Evolutionary conservation across 1,140 invertebrate species (phyloP), one percentile per base, ranked within the genome.

Genomic region (Oscheius sp.): DNA sequence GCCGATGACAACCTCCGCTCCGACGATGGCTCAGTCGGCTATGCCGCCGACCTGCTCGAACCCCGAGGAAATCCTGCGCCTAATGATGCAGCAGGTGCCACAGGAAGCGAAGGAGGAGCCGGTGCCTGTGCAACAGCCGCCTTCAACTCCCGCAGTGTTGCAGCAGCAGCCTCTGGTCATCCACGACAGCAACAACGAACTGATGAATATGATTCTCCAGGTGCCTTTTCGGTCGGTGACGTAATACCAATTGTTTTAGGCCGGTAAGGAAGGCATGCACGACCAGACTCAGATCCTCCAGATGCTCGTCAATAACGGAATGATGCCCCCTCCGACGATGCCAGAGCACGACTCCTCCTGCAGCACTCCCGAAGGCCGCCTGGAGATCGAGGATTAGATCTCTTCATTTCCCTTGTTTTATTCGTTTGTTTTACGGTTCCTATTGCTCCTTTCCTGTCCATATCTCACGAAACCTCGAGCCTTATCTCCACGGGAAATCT

Each of bases 401-500:
- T 42, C n/a, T 10, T 42, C 38, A n/a, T n/a, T n/a, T n/a, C n/a
- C n/a, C n/a, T n/a, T n/a, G n/a, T n/a, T n/a, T n/a, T n/a, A n/a
- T n/a, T n/a, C n/a, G n/a, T n/a, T n/a, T n/a, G 38, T 10, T 10
- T 26, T 55, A 55, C 49, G 49, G 49, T 55, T 55, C 23, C 49
- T 55, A 15, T 23, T 23, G 15, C 7, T 55, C 15, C 38, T 42
- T n/a, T 55, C 49, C 7, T 55, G 28, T 26, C 49, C 49, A 13
- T 23, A 7, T 23, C 49, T 55, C 23, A 4, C 28, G 15, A 7
- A 15, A 55, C 7, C 23, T 13, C 49, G 49, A 55, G 49, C 49
- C 49, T 55, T 55, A 55, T 42, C 49, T 26, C 49, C 49, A 55
- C 49, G 49, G 49, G 49, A 15, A 20, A 23, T 55, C 49, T 55